These are phyloP conservation scores for Takifugu flavidus DNA, from an alignment of 2,113 vertebrate genomes.

Conservation along the genomic window DNA sequence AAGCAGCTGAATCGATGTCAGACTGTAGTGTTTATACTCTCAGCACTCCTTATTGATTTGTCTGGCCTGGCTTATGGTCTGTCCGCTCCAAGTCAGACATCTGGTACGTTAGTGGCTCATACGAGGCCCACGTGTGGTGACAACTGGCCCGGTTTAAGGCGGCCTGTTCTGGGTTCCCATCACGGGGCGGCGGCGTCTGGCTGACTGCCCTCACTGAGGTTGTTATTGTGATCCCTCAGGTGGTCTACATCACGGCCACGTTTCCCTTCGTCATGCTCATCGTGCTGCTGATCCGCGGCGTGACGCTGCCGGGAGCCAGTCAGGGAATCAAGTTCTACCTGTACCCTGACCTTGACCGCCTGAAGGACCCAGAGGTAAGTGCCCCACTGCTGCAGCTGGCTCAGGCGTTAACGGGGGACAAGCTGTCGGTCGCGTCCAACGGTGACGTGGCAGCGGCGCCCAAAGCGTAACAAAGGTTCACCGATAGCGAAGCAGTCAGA, in stretches of 20 bases:
- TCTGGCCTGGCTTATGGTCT: slow-evolving; percentile 29
- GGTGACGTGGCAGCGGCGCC: too few relatives aligned
- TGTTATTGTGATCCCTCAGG: slow-evolving; percentile 45
- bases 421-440: too few relatives aligned
- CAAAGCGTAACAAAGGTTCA: too few relatives aligned
- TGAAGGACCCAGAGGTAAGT: slow-evolving; percentile 92
- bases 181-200: too few relatives aligned
- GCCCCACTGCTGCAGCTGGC: background rate
- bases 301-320: slow-evolving; percentile 90
- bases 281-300: slow-evolving; percentile 89
- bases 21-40: slow-evolving; percentile 32
- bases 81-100: slow-evolving; percentile 21
- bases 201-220: too few relatives aligned
- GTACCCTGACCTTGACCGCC: slow-evolving; percentile 88
- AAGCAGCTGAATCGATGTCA: slow-evolving; percentile 31
- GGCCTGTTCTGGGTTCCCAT: too few relatives aligned
- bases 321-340: slow-evolving; percentile 97
- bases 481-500: too few relatives aligned
- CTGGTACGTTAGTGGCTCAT: slow-evolving; percentile 17
- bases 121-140: slow-evolving; percentile 29
- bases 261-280: slow-evolving; percentile 97
- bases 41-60: slow-evolving; percentile 39
- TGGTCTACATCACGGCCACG: slow-evolving; percentile 94
- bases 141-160: background rate
- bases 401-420: too few relatives aligned